phyloP scores from a whole-genome alignment of 2,797 vertebrate genomes.

The Acestrorhynchus altus region DNA sequence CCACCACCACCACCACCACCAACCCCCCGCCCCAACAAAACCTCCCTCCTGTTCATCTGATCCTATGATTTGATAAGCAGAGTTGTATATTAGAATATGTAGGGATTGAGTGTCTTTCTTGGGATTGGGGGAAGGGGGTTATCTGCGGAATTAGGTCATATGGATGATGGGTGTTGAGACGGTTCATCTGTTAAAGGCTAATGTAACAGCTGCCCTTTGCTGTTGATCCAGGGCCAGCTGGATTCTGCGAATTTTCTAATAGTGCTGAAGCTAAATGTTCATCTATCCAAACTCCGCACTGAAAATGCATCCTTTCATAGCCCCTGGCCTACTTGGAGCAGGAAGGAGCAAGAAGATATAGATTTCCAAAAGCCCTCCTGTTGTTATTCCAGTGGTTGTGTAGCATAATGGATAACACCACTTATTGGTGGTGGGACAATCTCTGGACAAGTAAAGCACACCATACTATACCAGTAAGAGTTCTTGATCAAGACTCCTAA shows the following conservation, averaged over 20 bases:
- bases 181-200: slow-evolving; percentile 14
- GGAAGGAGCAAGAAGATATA: background rate
- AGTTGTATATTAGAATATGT: slow-evolving; percentile 23
- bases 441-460: too few relatives aligned
- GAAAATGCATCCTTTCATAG: background rate
- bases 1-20: background rate
- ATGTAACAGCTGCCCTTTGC: slow-evolving; percentile 14
- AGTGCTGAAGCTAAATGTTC: background rate
- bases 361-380: background rate
- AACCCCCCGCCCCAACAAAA: background rate
- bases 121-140: slow-evolving; percentile 41
- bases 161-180: slow-evolving; percentile 20
- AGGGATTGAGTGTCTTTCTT: slow-evolving; percentile 25
- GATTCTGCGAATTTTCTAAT: background rate
- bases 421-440: too few relatives aligned
- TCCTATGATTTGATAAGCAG: slow-evolving; percentile 34
- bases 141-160: slow-evolving; percentile 49
- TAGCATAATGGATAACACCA: background rate
- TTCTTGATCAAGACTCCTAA: too few relatives aligned
- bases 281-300: background rate
- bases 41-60: slow-evolving; percentile 6
- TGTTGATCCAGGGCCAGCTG: slow-evolving; percentile 7
- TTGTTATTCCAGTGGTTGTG: background rate
- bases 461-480: too few relatives aligned
- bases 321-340: too few relatives aligned